Conservation (phyloP, 2,113 vertebrate genomes). For the Romanogobio albipinnatus region DNA sequence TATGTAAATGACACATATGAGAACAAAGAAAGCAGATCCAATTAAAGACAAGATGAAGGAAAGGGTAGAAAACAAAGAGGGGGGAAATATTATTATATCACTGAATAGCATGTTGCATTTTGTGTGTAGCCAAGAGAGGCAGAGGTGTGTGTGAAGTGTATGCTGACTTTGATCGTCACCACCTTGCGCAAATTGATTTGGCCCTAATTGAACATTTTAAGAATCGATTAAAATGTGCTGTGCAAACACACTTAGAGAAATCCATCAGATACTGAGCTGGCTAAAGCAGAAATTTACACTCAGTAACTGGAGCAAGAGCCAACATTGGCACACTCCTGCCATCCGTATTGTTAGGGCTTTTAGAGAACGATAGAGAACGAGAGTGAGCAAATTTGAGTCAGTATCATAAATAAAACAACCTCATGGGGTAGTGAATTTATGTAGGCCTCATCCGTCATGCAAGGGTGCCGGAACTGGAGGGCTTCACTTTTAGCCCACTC, state of each 20-base stretch:
- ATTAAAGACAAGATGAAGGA: constrained; percentile 6
- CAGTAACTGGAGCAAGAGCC: constrained; percentile 19
- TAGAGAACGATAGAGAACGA: constrained; percentile 33
- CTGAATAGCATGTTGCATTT: background rate
- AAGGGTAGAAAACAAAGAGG: background rate
- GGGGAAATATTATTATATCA: constrained; percentile 1
- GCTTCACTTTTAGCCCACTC: background rate
- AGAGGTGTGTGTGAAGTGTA: constrained; percentile 32
- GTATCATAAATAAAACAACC: constrained; percentile 34
- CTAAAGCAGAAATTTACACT: constrained; percentile 43
- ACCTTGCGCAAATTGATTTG: constrained; percentile 52
- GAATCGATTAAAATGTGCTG: constrained; percentile 58
- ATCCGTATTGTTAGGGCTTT: constrained; percentile 30
- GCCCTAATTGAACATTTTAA: constrained; percentile 53
- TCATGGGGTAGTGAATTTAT: background rate
- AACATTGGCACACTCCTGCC: constrained; percentile 15
- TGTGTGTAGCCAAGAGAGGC: constrained; percentile 29
- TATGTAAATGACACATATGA: background rate
- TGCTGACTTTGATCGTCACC: constrained; percentile 45
- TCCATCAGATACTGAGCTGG: constrained; percentile 35
- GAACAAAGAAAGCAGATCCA: background rate
- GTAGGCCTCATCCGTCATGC: background rate
- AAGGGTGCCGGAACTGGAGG: background rate
- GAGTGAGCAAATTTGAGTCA: background rate
- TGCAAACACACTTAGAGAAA: constrained; percentile 51